Evolutionary conservation across 2,888 invertebrate species (phyloP), one percentile per base, ranked within the genome.

Genomic region (Marasmarcha lunaedactyla): DNA sequence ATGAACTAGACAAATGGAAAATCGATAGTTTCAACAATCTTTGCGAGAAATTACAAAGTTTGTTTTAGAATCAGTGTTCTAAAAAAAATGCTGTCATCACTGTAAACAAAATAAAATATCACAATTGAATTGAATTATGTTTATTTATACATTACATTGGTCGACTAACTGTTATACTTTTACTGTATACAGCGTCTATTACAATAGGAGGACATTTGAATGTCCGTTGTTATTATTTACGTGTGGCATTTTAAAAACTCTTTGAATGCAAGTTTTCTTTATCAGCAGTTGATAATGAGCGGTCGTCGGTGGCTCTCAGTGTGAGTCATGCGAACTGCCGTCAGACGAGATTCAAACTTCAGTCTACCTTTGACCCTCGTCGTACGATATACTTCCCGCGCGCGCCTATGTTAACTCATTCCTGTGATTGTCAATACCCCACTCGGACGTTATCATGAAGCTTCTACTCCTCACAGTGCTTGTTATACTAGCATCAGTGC

Each of bases 1-100:
- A 44, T 2, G 74, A 74, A 51, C 42, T 81, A 11, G 44, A 14
- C 2, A 76, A 69, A 49, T 79, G 78, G 77, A 60, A 50, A 33
- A 46, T 65, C 27, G 59, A 68, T 3, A 47, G 69, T 35, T 78
- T 79, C 50, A 49, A 65, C 11, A 42, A 51, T 38, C 45, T 81
- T 36, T 70, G 68, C 53, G 51, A 60, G 40, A 54, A 69, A 35
- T 44, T 77, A 9, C 60, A 62, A 53, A 37, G 13, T 37, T 14
- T 70, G 15, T 71, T 55, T 46, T 57, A 47, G 50, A 34, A 38
- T 52, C 20, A 30, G 11, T 30, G 10, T n/a, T 30, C 2, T 30
- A 30, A 30, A 30, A 30, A 30, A n/a, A 9, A 7, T 7, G 2
- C 30, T 7, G 10, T 3, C 11, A 30, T 30, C 2, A 7, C 48